These are phyloP conservation scores for Drosophila formosana DNA, from an alignment of 2,888 invertebrate species.

Conservation along the genomic window DNA sequence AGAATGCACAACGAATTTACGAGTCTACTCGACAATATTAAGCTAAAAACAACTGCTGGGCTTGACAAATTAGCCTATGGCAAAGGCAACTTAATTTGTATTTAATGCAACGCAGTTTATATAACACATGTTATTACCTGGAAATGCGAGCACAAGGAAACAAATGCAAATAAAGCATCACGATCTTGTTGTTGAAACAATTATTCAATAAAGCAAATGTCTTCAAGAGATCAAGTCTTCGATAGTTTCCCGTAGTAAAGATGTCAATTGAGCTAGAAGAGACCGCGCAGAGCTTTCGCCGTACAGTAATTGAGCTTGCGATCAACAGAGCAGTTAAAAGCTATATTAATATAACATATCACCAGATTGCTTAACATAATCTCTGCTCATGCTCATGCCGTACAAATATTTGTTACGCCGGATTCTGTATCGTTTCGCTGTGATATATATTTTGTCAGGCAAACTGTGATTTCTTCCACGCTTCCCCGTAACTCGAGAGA, in stretches of 20 bases:
- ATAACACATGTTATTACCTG: constrained; percentile 1
- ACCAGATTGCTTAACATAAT: constrained; percentile 12
- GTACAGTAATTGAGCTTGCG: constrained; percentile 25
- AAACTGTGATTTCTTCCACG: constrained; percentile 21
- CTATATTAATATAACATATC: constrained; percentile 11
- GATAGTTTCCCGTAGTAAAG: constrained; percentile 20
- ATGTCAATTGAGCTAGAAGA: constrained; percentile 25
- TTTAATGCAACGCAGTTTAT: not conserved
- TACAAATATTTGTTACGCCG: constrained; percentile 15
- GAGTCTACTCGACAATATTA: not conserved
- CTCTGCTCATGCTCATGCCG: constrained; percentile 18
- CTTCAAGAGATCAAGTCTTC: constrained; percentile 9
- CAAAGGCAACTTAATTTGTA: not conserved
- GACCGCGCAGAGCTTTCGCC: constrained; percentile 1
- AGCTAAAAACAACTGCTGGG: not conserved
- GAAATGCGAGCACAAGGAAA: constrained; percentile 3
- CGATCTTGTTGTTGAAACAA: constrained; percentile 15
- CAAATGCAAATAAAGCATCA: not conserved
- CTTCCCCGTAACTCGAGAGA: constrained; percentile 37
- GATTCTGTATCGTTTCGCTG: constrained; percentile 40
- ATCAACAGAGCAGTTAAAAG: constrained; percentile 19
- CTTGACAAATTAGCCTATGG: not conserved
- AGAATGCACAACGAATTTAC: constrained; percentile 24
- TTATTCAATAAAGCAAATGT: constrained; percentile 24
- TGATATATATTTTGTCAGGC: constrained; percentile 18